Conservation (phyloP, 2,113 vertebrate species). For the Lagenorhynchus albirostris region DNA sequence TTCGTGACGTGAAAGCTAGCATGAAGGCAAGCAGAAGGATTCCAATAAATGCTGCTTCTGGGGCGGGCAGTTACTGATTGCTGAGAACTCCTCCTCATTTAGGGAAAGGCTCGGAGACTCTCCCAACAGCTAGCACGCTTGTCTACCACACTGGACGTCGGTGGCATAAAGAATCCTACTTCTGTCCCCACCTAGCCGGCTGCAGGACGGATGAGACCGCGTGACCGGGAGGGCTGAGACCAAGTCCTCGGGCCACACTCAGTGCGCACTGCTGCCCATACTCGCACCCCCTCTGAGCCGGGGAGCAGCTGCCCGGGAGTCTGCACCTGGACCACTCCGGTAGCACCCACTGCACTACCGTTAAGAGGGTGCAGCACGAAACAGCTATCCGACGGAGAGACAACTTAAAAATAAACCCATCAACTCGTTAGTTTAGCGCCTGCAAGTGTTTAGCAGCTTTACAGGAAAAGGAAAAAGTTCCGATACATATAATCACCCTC, state of each 20-base stretch:
- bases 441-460: neutral
- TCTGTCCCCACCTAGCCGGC: neutral
- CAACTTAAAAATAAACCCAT: neutral
- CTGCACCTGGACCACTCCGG: too few species aligned
- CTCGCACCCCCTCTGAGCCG: neutral
- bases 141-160: neutral
- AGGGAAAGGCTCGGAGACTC: neutral
- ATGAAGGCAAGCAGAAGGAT: neutral
- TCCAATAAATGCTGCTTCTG: neutral
- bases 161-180: neutral
- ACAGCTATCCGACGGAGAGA: neutral
- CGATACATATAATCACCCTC: neutral
- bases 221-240: neutral
- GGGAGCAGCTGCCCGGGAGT: too few species aligned
- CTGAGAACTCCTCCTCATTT: neutral
- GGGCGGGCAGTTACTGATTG: neutral
- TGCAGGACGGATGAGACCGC: neutral
- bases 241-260: accelerated
- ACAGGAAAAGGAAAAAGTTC: neutral
- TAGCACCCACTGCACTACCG: neutral
- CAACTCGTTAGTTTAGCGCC: neutral
- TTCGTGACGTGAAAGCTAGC: neutral
- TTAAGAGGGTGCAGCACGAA: neutral
- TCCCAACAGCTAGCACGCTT: neutral
- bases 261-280: neutral